Evolutionary conservation across 2,888 invertebrate species (phyloP).

Genomic region (Lacanobia oleracea): DNA sequence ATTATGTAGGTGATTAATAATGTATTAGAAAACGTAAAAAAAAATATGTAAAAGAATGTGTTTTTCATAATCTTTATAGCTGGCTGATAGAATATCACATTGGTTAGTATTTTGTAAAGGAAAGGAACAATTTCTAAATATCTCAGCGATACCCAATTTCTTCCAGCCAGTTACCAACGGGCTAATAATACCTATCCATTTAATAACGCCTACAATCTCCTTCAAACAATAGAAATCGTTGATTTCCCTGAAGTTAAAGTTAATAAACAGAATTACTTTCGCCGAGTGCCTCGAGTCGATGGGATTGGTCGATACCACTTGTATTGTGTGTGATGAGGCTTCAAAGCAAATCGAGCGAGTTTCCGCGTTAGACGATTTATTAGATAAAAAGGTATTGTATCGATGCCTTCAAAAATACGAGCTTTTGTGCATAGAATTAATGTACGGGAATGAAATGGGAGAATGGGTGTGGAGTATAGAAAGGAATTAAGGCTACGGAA

Average conservation of each 20-base stretch:
- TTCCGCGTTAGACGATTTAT: constrained; percentile 51
- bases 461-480: not conserved
- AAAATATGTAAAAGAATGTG: too few relatives aligned
- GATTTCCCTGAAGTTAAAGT: constrained; percentile 33
- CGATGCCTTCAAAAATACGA: constrained; percentile 37
- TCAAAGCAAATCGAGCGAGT: constrained; percentile 41
- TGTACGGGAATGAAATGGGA: constrained; percentile 14
- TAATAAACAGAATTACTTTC: constrained; percentile 59
- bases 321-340: constrained; percentile 54
- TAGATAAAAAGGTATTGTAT: constrained; percentile 55
- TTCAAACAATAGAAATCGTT: constrained; percentile 34
- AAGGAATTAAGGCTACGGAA: constrained; percentile 12
- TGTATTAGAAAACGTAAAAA: too few relatives aligned
- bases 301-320: constrained; percentile 50
- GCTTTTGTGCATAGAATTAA: constrained; percentile 48
- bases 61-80: too few relatives aligned
- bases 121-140: not conserved
- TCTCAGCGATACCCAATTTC: not conserved
- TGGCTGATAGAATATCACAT: not conserved
- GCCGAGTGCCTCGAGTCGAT: constrained; percentile 35
- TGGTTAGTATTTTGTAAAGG: not conserved
- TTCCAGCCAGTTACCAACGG: constrained; percentile 1
- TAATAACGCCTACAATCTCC: constrained; percentile 4
- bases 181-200: constrained; percentile 21
- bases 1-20: too few relatives aligned